Evolutionary conservation across 2,113 vertebrate species (phyloP).

Genomic region (Saguinus midas): DNA sequence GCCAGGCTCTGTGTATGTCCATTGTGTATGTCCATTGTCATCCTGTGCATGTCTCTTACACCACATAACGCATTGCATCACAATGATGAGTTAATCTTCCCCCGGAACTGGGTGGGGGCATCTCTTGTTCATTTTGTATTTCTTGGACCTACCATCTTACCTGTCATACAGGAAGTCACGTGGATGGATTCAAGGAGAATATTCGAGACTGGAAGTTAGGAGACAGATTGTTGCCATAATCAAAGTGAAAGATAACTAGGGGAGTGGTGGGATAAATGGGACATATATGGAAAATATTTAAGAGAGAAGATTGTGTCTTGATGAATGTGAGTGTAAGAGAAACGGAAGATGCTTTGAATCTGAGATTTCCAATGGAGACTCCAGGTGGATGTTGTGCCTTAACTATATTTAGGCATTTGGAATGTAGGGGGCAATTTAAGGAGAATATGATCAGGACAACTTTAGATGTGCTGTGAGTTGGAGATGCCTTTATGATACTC

Average conservation of each 20-base stretch:
- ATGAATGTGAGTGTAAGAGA: neutral
- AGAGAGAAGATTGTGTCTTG: neutral
- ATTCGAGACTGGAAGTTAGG: neutral
- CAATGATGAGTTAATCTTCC: neutral
- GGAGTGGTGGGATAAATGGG: neutral
- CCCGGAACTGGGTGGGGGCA: neutral
- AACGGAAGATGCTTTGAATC: neutral
- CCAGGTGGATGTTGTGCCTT: neutral
- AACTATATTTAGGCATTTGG: neutral
- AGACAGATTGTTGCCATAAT: neutral
- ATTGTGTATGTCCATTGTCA: neutral
- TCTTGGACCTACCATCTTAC: neutral
- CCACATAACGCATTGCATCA: neutral
- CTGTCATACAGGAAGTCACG: neutral
- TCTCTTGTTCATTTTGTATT: neutral
- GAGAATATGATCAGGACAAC: neutral
- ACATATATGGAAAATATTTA: neutral
- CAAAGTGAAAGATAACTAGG: neutral
- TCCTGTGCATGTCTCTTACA: neutral
- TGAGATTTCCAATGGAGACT: neutral
- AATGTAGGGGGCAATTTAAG: neutral
- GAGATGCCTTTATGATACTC: slow-evolving; percentile 15
- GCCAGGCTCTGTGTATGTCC: neutral
- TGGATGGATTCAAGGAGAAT: neutral
- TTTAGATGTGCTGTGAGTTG: slow-evolving; percentile 27